These are phyloP conservation scores for Asarcornis scutulata DNA, from an alignment of 2,113 vertebrate genomes.

Conservation along the genomic window DNA sequence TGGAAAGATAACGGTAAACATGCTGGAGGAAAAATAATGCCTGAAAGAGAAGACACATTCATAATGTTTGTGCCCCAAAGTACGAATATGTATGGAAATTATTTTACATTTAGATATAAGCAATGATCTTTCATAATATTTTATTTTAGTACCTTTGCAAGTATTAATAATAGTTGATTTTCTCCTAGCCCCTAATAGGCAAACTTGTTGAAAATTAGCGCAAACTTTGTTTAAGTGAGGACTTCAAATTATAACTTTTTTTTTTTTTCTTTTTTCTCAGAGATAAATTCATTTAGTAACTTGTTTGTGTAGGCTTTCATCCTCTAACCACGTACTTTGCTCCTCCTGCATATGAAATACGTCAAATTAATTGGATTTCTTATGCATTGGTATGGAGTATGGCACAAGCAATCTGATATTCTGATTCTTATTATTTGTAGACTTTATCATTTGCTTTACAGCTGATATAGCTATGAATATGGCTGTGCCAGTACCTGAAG, in stretches of 20 bases:
- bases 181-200: neutral
- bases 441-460: neutral
- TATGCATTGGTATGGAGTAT: neutral
- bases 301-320: neutral
- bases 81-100: neutral
- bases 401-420: neutral
- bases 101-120: constrained; percentile 16
- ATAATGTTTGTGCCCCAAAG: neutral
- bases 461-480: neutral
- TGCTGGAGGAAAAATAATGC: neutral
- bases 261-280: neutral
- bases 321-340: neutral
- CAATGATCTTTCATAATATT: constrained; percentile 40
- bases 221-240: neutral
- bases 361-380: neutral
- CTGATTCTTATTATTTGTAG: neutral
- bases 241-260: neutral
- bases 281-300: neutral
- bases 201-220: constrained; percentile 16
- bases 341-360: neutral
- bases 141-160: constrained; percentile 13
- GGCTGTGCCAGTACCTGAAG: neutral
- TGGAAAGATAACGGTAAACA: neutral
- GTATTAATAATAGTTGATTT: constrained; percentile 11
- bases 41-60: neutral